Evolutionary conservation across 2,113 vertebrate genomes (phyloP).

Genomic region (Scalopus aquaticus): DNA sequence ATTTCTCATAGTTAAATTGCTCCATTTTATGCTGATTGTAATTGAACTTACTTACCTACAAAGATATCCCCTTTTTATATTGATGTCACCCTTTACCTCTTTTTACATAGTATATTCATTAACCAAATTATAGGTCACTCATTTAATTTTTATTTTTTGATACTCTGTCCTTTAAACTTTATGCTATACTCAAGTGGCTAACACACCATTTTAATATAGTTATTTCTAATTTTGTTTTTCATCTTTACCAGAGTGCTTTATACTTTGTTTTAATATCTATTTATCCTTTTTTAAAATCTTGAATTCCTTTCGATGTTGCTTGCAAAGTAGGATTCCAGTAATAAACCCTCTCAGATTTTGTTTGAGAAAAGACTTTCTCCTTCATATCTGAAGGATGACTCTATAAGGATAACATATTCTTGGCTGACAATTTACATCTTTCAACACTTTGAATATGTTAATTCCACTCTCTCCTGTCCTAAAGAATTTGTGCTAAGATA

Average conservation of each 20-base stretch:
- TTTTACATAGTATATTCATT: background rate
- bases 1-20: background rate
- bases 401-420: background rate
- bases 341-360: background rate
- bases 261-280: background rate
- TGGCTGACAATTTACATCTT: background rate
- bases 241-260: background rate
- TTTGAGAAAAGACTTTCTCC: background rate
- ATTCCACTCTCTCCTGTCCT: background rate
- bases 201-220: background rate
- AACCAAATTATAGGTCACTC: background rate
- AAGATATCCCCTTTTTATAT: background rate
- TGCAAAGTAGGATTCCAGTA: background rate
- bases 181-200: background rate
- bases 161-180: background rate
- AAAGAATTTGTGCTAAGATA: background rate
- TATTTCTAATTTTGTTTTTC: background rate
- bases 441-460: background rate
- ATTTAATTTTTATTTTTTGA: background rate
- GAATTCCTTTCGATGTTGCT: background rate
- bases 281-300: background rate
- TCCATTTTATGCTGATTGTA: background rate
- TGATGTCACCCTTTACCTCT: background rate
- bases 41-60: background rate
- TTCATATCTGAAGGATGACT: background rate